These are phyloP conservation scores for Stomorhina lunata DNA, from an alignment of 2,888 invertebrate species.

Conservation along the genomic window DNA sequence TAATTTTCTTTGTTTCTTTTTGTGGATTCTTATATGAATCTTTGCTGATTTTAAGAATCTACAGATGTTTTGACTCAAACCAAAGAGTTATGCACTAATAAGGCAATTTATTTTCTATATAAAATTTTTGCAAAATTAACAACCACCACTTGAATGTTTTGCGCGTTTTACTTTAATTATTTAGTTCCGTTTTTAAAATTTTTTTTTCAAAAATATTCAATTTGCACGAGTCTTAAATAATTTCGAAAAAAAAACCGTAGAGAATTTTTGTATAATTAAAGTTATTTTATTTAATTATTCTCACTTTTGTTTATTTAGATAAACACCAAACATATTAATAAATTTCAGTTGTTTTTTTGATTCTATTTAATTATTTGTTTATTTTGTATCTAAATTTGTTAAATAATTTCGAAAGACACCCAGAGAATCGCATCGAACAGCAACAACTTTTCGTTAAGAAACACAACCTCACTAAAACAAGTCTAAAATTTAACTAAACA, in stretches of 20 bases:
- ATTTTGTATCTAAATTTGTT: not conserved
- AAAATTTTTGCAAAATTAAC: not conserved
- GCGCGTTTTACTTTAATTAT: not conserved
- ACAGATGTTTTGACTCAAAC: not conserved
- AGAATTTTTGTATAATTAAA: not conserved
- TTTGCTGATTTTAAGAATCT: not conserved
- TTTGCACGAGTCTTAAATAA: no score
- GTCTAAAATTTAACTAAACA: constrained; percentile 49
- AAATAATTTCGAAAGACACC: not conserved
- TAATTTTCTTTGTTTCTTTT: not conserved
- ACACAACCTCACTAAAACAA: constrained; percentile 49
- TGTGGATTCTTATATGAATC: constrained; percentile 2
- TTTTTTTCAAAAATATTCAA: no score
- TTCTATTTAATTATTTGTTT: constrained; percentile 22
- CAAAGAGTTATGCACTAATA: constrained; percentile 42
- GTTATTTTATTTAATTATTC: not conserved
- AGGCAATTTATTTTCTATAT: constrained; percentile 16
- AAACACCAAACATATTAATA: no score
- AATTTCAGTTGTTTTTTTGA: constrained; percentile 16
- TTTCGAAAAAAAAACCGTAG: not conserved
- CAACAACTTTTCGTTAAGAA: not conserved
- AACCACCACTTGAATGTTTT: constrained; percentile 18
- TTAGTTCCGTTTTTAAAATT: not conserved
- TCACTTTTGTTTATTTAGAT: not conserved
- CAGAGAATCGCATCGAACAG: not conserved